Conservation (phyloP, 2,797 vertebrate species). For the Zalophus californianus region DNA sequence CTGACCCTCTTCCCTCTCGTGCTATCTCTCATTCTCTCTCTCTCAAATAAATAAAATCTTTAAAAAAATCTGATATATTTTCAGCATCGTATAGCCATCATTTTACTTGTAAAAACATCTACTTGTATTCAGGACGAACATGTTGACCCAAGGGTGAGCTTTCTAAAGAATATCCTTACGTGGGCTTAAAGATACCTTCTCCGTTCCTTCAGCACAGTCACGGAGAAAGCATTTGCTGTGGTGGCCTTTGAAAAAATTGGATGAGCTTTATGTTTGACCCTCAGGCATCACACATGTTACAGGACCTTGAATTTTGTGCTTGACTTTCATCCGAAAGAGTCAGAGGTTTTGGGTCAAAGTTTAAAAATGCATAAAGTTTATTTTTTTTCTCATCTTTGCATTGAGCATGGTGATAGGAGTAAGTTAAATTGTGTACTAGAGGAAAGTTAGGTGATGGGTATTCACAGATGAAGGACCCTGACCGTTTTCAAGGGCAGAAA, state of each 20-base stretch:
- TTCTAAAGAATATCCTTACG: conserved; percentile 20
- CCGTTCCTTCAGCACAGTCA: neutral
- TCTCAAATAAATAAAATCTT: too few species aligned
- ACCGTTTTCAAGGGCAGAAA: conserved; percentile 14
- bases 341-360: neutral
- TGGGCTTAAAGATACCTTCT: neutral
- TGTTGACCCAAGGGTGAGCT: neutral
- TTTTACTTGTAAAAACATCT: conserved; percentile 56
- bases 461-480: neutral
- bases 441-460: neutral
- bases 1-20: too few species aligned
- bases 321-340: neutral
- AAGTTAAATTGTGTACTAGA: neutral
- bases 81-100: neutral
- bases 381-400: neutral
- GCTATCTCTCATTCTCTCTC: too few species aligned
- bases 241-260: neutral
- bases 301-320: neutral
- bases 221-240: neutral
- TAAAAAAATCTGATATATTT: neutral
- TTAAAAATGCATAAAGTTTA: neutral
- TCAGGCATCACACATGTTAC: neutral
- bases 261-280: neutral
- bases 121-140: neutral
- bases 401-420: neutral